Percentiles rank a stretch among this genome's conserved stretches.
phyloP scores from a whole-genome alignment of 2,797 vertebrate genomes.

The Sus cebifrons region DNA sequence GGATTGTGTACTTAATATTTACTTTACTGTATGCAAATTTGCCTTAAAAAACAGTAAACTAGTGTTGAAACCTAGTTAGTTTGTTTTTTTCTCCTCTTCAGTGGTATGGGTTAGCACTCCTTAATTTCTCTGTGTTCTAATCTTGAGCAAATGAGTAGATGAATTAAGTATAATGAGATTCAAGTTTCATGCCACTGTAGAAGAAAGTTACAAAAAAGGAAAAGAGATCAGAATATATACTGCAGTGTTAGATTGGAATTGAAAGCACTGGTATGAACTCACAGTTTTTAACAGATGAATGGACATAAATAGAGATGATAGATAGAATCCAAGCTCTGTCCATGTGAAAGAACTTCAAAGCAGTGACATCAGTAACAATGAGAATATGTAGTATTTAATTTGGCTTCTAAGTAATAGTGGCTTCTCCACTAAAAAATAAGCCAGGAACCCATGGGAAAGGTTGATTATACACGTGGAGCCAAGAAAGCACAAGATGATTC shows the following conservation, averaged over 20 bases:
- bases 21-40: not conserved
- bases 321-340: not conserved
- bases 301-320: not conserved
- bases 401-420: not conserved
- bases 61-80: not conserved
- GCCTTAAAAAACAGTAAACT: not conserved
- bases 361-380: not conserved
- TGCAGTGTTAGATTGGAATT: not conserved
- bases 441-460: not conserved
- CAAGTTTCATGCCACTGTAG: conserved; percentile 3
- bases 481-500: not conserved
- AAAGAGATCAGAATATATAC: not conserved
- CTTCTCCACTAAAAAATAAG: not conserved
- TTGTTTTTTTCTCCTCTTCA: not conserved
- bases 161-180: not conserved
- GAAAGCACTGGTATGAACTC: not conserved
- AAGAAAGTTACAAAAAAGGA: not conserved
- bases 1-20: not conserved
- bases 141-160: conserved; percentile 32
- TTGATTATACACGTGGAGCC: not conserved
- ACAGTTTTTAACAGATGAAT: not conserved
- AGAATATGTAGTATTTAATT: not conserved
- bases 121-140: not conserved
- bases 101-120: not conserved
- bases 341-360: not conserved